A percentile compares a stretch with the other conserved stretches of the same genome.
Conservation (phyloP, 2,797 vertebrate genomes). For the Lithobates sylvaticus region DNA sequence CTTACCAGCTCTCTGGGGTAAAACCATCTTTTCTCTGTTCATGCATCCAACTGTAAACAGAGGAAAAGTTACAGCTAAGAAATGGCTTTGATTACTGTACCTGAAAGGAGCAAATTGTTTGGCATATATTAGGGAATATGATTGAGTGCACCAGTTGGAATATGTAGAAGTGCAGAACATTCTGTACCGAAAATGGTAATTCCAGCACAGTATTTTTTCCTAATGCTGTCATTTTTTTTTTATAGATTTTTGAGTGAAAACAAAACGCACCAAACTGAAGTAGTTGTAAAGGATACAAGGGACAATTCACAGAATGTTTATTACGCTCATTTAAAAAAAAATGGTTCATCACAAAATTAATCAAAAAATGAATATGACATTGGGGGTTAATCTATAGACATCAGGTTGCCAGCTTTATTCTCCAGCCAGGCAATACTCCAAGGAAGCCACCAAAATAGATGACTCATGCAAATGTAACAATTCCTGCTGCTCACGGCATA, state of each 20-base stretch:
- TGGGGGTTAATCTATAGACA: no score
- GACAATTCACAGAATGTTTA: no score
- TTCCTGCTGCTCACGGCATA: no score
- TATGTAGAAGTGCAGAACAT: constrained; percentile 39
- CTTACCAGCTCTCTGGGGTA: constrained; percentile 19
- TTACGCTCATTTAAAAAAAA: no score
- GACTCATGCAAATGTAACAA: no score
- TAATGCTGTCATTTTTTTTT: constrained; percentile 36
- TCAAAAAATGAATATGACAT: no score
- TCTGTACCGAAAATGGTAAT: constrained; percentile 45
- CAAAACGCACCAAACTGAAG: neutral
- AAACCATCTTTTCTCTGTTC: constrained; percentile 32
- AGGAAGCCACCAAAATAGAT: no score
- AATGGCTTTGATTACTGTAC: constrained; percentile 58
- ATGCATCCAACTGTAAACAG: constrained; percentile 46
- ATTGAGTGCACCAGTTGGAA: constrained; percentile 53
- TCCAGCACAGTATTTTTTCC: constrained; percentile 25
- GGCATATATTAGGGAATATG: constrained; percentile 56
- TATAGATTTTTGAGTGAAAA: constrained; percentile 23
- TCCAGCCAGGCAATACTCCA: no score
- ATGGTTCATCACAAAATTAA: no score
- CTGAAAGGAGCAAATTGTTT: constrained; percentile 58
- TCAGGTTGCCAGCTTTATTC: no score
- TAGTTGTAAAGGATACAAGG: neutral
- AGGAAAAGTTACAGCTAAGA: constrained; percentile 43